Base-by-base conservation (phyloP, 2,888 invertebrate species). In the Eristalinus aeneus region DNA sequence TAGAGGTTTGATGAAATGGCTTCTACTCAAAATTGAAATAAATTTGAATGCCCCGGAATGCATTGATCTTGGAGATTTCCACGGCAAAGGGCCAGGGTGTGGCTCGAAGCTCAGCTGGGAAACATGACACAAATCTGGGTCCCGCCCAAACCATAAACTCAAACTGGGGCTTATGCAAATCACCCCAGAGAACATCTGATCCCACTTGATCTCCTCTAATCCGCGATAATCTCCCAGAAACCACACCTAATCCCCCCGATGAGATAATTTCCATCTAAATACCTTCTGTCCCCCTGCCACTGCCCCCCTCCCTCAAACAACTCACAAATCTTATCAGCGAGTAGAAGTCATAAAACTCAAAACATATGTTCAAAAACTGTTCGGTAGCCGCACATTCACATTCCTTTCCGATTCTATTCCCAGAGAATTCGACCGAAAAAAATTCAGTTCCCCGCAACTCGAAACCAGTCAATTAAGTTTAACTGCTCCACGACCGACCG, bases 281-380 rank as follows among this genome's bases (percentile, higher is more conserved):
- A 16, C 8, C 46, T 16, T 27, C 46, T 46, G 39, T n/a, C n/a
- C 39, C 39, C 39, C 39, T 2, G 12, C 11, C n/a, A n/a, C 39
- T 39, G 39, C 39, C n/a, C 39, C 39, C 39, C 39, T 2, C 12
- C 12, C n/a, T 46, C 16, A 16, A 27, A 27, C 27, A 2, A 27
- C 27, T 27, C 27, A 27, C 27, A 27, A 11, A 74, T 74, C 23
- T 12, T 34, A 60, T 65, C 16, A 9, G 64, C 39, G 39, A 39
- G 32, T 32, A 9, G 2, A 32, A 23, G 20, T 27, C 16, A 67
- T 71, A 81, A 76, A 82, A 36, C 53, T 31, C 12, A 9, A 68
- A 72, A 78, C 69, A 79, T 16, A 65, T 83, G 78, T 83, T 67
- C 22, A 68, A 65, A 72, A 61, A 69, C 12, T 46, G 54, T 79